These are phyloP conservation scores for Trypoxylus dichotomus DNA, from an alignment of 1,140 invertebrate species.

Conservation along the genomic window DNA sequence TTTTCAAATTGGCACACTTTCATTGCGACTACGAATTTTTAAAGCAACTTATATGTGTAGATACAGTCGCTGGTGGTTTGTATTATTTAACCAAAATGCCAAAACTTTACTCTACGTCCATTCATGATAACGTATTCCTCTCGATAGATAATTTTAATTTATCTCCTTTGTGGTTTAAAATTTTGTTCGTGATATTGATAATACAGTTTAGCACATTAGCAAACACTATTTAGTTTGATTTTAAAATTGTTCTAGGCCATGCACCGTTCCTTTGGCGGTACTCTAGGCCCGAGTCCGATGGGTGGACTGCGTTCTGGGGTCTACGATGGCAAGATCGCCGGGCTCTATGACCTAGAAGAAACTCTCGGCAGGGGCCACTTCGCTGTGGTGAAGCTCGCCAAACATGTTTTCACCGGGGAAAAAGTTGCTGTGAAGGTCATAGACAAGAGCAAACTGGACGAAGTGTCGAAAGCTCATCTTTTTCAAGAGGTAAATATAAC, in stretches of 20 bases:
- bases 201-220: too few relatives aligned
- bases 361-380: constrained; percentile 95
- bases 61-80: too few relatives aligned
- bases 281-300: constrained; percentile 32
- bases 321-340: constrained; percentile 92
- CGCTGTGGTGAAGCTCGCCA: constrained; percentile 97
- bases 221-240: too few relatives aligned
- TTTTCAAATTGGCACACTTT: too few relatives aligned
- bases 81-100: too few relatives aligned
- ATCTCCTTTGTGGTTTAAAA: too few relatives aligned
- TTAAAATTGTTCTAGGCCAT: constrained; percentile 27
- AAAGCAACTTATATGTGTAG: too few relatives aligned
- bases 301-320: constrained; percentile 47
- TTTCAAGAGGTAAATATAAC: constrained; percentile 96
- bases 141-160: too few relatives aligned
- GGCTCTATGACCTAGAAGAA: constrained; percentile 94
- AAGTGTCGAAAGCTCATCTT: constrained; percentile 93
- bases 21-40: too few relatives aligned
- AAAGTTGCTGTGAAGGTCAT: constrained; percentile 96
- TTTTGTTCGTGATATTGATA: too few relatives aligned
- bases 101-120: too few relatives aligned
- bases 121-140: too few relatives aligned
- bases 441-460: constrained; percentile 97
- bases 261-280: constrained; percentile 32
- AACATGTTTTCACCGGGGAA: constrained; percentile 99